phyloP scores from a whole-genome alignment of 2,797 vertebrate genomes.

The Malurus leucopterus region DNA sequence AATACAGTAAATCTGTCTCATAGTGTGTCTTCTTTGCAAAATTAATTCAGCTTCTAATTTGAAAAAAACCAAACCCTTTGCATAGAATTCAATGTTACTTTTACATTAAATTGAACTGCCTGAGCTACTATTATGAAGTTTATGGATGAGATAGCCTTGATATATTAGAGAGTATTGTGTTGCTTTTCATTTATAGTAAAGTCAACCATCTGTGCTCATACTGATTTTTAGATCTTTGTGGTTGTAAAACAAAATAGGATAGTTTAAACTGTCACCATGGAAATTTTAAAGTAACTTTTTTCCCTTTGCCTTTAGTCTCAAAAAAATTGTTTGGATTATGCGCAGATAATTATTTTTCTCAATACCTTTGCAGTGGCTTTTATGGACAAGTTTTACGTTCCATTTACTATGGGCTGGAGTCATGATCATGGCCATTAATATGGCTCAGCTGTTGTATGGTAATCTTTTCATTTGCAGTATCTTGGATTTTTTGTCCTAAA shows the following conservation, averaged over 20 bases:
- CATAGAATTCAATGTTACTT: not conserved
- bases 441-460: not conserved
- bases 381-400: not conserved
- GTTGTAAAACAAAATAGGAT: not conserved
- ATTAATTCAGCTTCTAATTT: not conserved
- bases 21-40: not conserved
- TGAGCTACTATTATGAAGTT: not conserved
- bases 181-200: not conserved
- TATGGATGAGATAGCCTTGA: not conserved
- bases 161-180: not conserved
- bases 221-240: not conserved
- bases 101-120: not conserved
- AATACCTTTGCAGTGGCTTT: not conserved
- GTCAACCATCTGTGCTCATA: not conserved
- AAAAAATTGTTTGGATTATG: not conserved
- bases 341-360: not conserved
- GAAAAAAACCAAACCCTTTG: accelerated
- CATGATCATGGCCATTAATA: not conserved
- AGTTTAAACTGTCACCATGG: not conserved
- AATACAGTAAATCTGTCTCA: not conserved
- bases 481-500: not conserved
- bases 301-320: not conserved
- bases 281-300: not conserved
- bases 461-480: not conserved
- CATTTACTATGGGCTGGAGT: not conserved